phyloP scores from a whole-genome alignment of 2,888 invertebrate genomes.

The Rambutsinella grinnellia region DNA sequence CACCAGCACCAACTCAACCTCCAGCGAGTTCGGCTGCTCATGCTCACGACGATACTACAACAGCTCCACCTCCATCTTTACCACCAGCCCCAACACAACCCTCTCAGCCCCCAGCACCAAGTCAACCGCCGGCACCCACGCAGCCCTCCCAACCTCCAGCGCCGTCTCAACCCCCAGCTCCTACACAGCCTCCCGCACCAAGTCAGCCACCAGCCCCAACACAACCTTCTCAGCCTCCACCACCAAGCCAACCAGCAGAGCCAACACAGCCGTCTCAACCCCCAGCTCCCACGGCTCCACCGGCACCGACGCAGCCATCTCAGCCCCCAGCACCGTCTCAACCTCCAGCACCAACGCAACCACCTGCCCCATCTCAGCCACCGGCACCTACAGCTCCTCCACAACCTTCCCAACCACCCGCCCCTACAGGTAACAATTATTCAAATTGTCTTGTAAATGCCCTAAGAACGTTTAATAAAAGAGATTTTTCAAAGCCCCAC shows the following conservation, averaged over 20 bases:
- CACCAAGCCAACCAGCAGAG: conserved; percentile 9
- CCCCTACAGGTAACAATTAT: too few species aligned
- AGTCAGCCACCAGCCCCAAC: background rate
- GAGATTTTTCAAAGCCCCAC: too few species aligned
- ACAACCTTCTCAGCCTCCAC: background rate
- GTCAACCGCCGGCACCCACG: conserved; percentile 36
- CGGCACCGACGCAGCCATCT: background rate
- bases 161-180: background rate
- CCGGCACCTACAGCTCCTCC: background rate
- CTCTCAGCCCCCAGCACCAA: conserved; percentile 13
- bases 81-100: conserved; percentile 7
- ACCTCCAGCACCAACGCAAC: conserved; percentile 17
- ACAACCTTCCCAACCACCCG: conserved; percentile 14
- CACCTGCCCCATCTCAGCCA: conserved; percentile 8
- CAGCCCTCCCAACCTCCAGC: conserved; percentile 16
- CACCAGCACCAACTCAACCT: conserved; percentile 9
- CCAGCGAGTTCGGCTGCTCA: background rate
- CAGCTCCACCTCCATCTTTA: background rate
- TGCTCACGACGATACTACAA: background rate
- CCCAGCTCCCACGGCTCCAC: background rate
- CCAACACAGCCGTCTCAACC: conserved; percentile 7
- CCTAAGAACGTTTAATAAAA: too few species aligned
- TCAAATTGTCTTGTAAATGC: too few species aligned
- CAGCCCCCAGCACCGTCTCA: conserved; percentile 15
- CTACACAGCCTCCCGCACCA: conserved; percentile 15